Conservation (phyloP, 2,113 vertebrate genomes). For the Tyrannus savana region DNA sequence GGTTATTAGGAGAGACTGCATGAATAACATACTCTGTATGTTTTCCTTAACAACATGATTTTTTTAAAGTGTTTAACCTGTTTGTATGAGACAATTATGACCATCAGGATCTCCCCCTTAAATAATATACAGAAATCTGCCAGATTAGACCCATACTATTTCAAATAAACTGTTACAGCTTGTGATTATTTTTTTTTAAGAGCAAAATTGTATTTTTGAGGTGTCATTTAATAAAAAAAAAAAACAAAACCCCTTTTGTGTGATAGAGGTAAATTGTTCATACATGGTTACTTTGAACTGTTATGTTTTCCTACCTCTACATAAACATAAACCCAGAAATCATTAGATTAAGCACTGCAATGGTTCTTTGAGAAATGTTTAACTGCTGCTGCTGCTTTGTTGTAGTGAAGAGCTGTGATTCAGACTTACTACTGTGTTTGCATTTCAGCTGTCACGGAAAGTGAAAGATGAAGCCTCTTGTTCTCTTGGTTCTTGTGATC, state of each 20-base stretch:
- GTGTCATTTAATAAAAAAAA: background rate
- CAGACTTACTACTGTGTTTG: slow-evolving; percentile 48
- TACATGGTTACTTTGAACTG: slow-evolving; percentile 7
- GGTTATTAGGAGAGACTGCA: background rate
- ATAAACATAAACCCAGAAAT: slow-evolving; percentile 40
- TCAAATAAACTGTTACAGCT: background rate
- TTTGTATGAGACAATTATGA: background rate
- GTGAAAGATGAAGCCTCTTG: slow-evolving; percentile 85
- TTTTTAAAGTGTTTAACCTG: background rate
- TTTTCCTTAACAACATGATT: background rate
- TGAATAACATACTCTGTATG: background rate
- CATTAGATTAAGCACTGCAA: slow-evolving; percentile 6
- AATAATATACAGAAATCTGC: background rate
- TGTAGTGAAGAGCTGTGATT: slow-evolving; percentile 51
- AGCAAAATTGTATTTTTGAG: background rate
- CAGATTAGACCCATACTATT: background rate
- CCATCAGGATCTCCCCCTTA: background rate
- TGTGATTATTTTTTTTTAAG: background rate
- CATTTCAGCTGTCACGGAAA: slow-evolving; percentile 74
- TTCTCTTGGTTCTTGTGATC: slow-evolving; percentile 83
- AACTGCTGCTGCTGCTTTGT: slow-evolving; percentile 37
- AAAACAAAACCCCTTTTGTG: background rate
- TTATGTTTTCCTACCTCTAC: slow-evolving; percentile 21
- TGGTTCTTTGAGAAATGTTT: slow-evolving; percentile 39
- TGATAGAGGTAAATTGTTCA: background rate